Percentiles rank a stretch among this genome's conserved stretches.
These are phyloP conservation scores for Agelastica alni DNA, from an alignment of 2,888 invertebrate genomes.

Conservation along the genomic window DNA sequence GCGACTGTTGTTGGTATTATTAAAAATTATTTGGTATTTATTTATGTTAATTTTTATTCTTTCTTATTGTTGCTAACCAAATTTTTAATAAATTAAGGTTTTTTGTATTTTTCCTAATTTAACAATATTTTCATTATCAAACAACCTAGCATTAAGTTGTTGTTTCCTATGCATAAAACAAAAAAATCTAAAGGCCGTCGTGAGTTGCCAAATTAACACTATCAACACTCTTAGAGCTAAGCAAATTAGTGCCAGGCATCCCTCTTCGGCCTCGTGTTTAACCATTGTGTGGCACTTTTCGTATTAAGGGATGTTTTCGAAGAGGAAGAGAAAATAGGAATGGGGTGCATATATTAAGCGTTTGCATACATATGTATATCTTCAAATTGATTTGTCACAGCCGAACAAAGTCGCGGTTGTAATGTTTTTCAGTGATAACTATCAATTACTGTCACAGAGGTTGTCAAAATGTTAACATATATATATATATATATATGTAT, in stretches of 20 bases:
- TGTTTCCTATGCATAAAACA: too few relatives aligned
- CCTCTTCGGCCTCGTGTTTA: conserved; percentile 32
- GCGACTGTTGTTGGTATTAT: too few relatives aligned
- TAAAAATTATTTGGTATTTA: too few relatives aligned
- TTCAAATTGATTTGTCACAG: conserved; percentile 60
- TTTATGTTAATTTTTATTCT: too few relatives aligned
- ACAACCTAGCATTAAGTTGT: too few relatives aligned
- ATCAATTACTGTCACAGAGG: conserved; percentile 48
- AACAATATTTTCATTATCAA: too few relatives aligned
- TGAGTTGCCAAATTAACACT: too few relatives aligned
- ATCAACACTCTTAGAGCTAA: conserved; percentile 14
- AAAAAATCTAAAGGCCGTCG: too few relatives aligned
- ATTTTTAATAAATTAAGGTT: too few relatives aligned
- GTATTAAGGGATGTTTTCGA: conserved; percentile 49
- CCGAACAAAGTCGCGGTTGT: conserved; percentile 55
- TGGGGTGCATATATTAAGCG: conserved; percentile 56
- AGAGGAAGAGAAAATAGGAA: conserved; percentile 28
- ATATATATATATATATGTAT: too few relatives aligned
- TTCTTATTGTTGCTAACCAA: too few relatives aligned
- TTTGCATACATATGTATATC: conserved; percentile 58
- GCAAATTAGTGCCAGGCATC: conserved; percentile 4
- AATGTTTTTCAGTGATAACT: conserved; percentile 56
- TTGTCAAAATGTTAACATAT: conserved; percentile 39
- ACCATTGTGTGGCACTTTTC: conserved; percentile 46
- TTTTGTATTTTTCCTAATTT: too few relatives aligned